Conservation (phyloP, 2,797 vertebrate genomes). For the Merluccius polli region DNA sequence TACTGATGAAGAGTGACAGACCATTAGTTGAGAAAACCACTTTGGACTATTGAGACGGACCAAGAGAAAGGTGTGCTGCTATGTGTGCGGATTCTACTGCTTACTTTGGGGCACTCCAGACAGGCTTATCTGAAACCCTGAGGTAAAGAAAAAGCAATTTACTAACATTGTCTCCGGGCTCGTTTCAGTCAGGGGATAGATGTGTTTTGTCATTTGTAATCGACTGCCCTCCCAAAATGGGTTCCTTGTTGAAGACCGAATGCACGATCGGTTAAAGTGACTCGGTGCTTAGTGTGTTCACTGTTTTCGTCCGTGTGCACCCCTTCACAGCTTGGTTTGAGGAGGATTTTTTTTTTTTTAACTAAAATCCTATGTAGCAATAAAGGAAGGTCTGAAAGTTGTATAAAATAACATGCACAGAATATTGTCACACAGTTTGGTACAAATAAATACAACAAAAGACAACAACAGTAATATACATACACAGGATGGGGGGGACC, state of each 20-base stretch:
- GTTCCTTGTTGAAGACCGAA: slow-evolving; percentile 17
- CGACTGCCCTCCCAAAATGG: slow-evolving; percentile 11
- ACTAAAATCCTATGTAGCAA: background rate
- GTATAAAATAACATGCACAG: background rate
- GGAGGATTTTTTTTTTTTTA: background rate
- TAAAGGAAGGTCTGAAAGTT: background rate
- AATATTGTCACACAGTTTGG: background rate
- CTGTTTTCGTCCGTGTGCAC: background rate
- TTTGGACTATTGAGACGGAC: slow-evolving; percentile 48
- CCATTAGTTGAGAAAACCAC: slow-evolving; percentile 38
- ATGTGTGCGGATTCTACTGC: slow-evolving; percentile 54
- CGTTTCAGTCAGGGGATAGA: slow-evolving; percentile 16
- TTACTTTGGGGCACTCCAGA: slow-evolving; percentile 86
- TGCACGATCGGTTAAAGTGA: slow-evolving; percentile 10
- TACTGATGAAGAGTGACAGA: slow-evolving; percentile 8
- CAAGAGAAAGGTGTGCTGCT: slow-evolving; percentile 49
- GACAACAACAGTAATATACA: background rate
- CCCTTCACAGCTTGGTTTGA: background rate
- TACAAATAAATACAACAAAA: background rate
- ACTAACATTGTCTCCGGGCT: slow-evolving; percentile 46
- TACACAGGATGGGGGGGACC: slow-evolving; percentile 33
- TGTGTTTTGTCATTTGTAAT: slow-evolving; percentile 14
- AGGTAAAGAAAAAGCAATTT: slow-evolving; percentile 77
- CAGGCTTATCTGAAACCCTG: slow-evolving; percentile 89
- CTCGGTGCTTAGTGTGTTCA: background rate